Conservation (phyloP, 1,140 invertebrate species). For the Sinella curviseta region DNA sequence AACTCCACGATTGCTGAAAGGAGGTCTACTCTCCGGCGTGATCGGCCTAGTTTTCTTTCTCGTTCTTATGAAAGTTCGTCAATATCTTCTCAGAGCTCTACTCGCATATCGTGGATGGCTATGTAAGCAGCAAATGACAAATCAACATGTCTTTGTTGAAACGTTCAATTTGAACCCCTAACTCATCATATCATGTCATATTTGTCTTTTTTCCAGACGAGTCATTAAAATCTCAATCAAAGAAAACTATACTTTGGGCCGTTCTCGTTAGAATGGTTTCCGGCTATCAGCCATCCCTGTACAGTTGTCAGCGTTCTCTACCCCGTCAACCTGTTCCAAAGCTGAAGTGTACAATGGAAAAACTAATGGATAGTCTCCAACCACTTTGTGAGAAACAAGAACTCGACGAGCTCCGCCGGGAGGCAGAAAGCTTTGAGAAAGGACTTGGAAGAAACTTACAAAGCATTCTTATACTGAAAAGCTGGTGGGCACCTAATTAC, state of each 20-base stretch:
- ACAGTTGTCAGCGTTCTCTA: conserved; percentile 58
- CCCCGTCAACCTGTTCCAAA: conserved; percentile 59
- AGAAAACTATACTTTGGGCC: conserved; percentile 56
- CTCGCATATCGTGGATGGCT: conserved; percentile 57
- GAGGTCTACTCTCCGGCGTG: conserved; percentile 51
- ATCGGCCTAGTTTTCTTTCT: conserved; percentile 55
- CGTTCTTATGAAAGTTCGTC: conserved; percentile 54
- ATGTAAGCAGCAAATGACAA: conserved; percentile 53
- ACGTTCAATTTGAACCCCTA: too few species aligned
- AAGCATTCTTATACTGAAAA: conserved; percentile 56
- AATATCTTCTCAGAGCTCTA: conserved; percentile 54
- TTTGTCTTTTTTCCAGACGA: conserved; percentile 53
- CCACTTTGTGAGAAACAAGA: conserved; percentile 57
- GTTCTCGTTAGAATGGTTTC: conserved; percentile 56
- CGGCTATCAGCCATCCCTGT: conserved; percentile 57
- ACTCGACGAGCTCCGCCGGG: conserved; percentile 53
- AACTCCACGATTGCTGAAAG: conserved; percentile 52
- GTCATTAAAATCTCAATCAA: conserved; percentile 53
- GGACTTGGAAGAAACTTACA: conserved; percentile 57
- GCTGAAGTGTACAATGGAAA: conserved; percentile 54
- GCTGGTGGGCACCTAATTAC: conserved; percentile 60
- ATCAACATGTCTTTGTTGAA: background rate
- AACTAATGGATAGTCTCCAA: conserved; percentile 56
- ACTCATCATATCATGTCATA: background rate
- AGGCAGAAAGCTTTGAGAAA: conserved; percentile 57